A percentile compares a stretch with the other conserved stretches of the same genome.
Conservation (phyloP, 2,888 invertebrate species). For the Seira ritae region DNA sequence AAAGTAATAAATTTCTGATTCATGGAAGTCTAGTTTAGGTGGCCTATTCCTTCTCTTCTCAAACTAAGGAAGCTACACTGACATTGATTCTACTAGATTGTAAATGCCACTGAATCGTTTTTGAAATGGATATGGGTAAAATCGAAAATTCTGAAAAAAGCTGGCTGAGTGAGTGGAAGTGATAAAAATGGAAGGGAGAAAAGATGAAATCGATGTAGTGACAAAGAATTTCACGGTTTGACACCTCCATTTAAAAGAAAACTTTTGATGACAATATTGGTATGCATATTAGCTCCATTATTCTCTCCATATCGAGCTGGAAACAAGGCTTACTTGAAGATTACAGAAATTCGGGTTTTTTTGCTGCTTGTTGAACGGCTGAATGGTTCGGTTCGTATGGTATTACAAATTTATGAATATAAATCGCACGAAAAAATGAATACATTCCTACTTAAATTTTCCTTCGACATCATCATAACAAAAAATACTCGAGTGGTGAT, state of each 20-base stretch:
- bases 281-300: conserved; percentile 8
- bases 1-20: too few species aligned
- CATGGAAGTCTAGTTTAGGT: too few species aligned
- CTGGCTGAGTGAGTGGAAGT: conserved; percentile 5
- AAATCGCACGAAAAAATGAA: not conserved
- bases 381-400: not conserved
- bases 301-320: not conserved
- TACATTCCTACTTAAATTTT: not conserved
- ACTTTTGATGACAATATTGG: conserved; percentile 13
- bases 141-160: not conserved
- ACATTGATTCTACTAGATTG: too few species aligned
- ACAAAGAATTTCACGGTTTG: conserved; percentile 68
- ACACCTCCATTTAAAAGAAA: conserved; percentile 67
- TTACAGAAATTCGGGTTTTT: not conserved
- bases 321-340: not conserved
- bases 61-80: too few species aligned
- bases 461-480: not conserved
- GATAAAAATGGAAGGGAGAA: not conserved
- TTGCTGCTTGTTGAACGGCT: not conserved
- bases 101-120: not conserved
- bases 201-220: conserved; percentile 61
- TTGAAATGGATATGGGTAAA: not conserved
- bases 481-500: conserved; percentile 5
- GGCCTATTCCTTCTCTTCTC: too few species aligned
- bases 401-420: conserved; percentile 13